phyloP scores from a whole-genome alignment of 2,888 invertebrate genomes.

The Cephonodes hylas region DNA sequence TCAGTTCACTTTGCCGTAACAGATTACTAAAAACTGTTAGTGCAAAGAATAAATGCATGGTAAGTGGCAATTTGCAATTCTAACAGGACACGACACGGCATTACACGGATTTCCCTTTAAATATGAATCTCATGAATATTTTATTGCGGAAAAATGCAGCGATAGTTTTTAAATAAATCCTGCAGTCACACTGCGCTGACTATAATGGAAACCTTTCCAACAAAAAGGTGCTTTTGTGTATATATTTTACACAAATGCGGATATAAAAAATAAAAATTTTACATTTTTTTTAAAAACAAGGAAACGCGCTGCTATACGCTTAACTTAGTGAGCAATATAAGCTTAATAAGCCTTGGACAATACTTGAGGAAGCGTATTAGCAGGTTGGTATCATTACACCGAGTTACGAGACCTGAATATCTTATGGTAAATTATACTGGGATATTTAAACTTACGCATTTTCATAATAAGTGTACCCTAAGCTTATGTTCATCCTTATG shows the following conservation, averaged over 20 bases:
- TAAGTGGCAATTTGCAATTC: conserved; percentile 30
- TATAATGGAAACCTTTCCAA: neutral
- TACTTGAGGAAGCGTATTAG: no score
- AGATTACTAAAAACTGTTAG: conserved; percentile 8
- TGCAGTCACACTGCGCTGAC: neutral
- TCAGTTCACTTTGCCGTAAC: neutral
- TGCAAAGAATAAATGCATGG: conserved; percentile 24
- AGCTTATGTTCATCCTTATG: no score
- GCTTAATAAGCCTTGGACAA: no score
- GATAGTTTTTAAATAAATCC: neutral
- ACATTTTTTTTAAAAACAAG: no score
- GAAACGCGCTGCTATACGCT: no score
- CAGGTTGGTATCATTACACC: no score
- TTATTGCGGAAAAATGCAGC: conserved; percentile 29
- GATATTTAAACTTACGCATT: no score
- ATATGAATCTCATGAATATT: conserved; percentile 33
- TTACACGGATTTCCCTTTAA: conserved; percentile 29
- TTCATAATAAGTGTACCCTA: no score
- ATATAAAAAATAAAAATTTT: no score
- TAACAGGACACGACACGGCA: conserved; percentile 18
- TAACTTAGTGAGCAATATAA: no score
- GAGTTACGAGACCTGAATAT: no score
- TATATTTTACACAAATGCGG: neutral
- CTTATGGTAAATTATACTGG: no score
- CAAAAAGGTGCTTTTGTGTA: neutral